Evolutionary conservation across 2,888 invertebrate genomes (phyloP).

Genomic region (Formica aserva): DNA sequence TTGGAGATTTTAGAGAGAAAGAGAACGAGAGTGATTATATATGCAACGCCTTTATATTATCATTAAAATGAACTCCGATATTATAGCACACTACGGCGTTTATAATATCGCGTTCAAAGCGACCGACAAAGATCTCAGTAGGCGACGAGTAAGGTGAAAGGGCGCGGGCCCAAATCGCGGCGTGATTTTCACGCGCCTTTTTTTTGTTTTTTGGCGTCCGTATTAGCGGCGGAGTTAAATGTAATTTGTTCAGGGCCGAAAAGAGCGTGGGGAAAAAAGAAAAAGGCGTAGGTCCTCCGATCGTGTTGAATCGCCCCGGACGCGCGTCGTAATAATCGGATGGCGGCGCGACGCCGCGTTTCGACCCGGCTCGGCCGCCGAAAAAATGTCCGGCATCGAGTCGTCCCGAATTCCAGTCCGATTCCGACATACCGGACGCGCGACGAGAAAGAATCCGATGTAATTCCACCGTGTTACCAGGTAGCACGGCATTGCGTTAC

Average conservation of each 20-base stretch:
- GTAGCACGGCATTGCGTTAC: conserved; percentile 44
- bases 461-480: conserved; percentile 70
- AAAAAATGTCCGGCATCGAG: conserved; percentile 61
- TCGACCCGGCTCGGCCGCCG: conserved; percentile 13
- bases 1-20: not conserved
- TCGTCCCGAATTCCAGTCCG: conserved; percentile 68
- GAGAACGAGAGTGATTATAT: not conserved
- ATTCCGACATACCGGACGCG: conserved; percentile 67
- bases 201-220: conserved; percentile 55
- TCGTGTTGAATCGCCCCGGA: conserved; percentile 18
- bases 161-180: conserved; percentile 33
- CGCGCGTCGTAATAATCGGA: conserved; percentile 41
- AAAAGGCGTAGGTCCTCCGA: conserved; percentile 20
- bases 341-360: conserved; percentile 27
- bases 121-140: not conserved
- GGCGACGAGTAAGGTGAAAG: not conserved
- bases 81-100: not conserved
- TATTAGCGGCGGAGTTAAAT: conserved; percentile 71
- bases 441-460: conserved; percentile 66
- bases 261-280: not conserved
- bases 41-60: not conserved
- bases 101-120: conserved; percentile 13
- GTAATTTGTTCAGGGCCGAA: conserved; percentile 69
- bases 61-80: conserved; percentile 10
- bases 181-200: conserved; percentile 56